Evolutionary conservation across 2,888 invertebrate species (phyloP).

Genomic region (Shargacucullia verbasci): DNA sequence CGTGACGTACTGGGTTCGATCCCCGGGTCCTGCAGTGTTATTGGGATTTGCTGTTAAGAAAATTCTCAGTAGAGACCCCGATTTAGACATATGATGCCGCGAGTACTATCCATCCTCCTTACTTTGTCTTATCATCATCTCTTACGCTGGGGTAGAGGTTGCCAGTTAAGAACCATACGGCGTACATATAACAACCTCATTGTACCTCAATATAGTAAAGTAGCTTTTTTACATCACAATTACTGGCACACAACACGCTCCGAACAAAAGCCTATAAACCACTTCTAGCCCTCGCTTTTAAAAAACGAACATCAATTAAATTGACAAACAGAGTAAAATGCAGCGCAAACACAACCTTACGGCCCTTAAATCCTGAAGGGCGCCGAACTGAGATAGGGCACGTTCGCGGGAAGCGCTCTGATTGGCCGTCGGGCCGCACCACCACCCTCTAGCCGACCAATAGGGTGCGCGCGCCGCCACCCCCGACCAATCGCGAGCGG

Average conservation of each 20-base stretch:
- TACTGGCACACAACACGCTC: constrained; percentile 33
- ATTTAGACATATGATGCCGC: too few relatives aligned
- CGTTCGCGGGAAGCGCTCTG: constrained; percentile 67
- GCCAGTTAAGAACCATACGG: background rate
- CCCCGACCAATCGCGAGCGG: constrained; percentile 58
- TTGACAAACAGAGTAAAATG: constrained; percentile 85
- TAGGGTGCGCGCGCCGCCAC: constrained; percentile 62
- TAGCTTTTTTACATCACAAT: constrained; percentile 24
- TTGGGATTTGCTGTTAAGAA: too few relatives aligned
- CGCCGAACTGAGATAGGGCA: constrained; percentile 81
- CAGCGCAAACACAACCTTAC: constrained; percentile 84
- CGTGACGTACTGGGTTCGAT: too few relatives aligned
- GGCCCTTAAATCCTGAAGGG: constrained; percentile 76
- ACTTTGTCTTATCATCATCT: too few relatives aligned
- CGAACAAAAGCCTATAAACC: constrained; percentile 51
- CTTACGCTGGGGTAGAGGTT: too few relatives aligned
- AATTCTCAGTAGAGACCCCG: too few relatives aligned
- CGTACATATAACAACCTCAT: constrained; percentile 14
- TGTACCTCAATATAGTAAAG: background rate
- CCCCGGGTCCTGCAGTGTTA: too few relatives aligned
- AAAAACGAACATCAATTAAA: constrained; percentile 83
- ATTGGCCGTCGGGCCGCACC: constrained; percentile 69
- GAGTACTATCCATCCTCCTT: too few relatives aligned
- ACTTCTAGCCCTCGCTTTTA: constrained; percentile 64
- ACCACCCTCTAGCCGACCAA: constrained; percentile 71